Conservation (phyloP, 2,797 vertebrate genomes). For the Malacoctenus gilli region DNA sequence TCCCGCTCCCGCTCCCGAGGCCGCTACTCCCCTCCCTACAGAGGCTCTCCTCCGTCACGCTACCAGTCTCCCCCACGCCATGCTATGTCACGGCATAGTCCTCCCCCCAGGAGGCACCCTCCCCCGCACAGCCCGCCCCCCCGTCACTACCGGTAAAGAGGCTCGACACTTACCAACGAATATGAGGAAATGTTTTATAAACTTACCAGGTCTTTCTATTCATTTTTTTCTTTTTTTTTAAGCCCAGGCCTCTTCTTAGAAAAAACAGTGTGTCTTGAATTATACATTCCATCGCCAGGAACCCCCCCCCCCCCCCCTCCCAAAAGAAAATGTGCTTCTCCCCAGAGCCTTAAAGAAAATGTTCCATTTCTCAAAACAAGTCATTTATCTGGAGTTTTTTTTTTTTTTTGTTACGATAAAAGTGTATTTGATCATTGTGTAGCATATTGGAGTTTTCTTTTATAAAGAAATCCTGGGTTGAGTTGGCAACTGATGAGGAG, state of each 20-base stretch:
- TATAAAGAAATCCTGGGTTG: conserved; percentile 49
- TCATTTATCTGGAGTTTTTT: neutral
- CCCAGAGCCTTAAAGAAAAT: conserved; percentile 54
- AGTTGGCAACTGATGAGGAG: conserved; percentile 11
- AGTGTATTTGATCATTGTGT: conserved; percentile 13
- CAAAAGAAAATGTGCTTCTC: conserved; percentile 30
- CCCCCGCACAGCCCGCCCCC: conserved; percentile 81
- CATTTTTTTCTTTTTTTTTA: conserved; percentile 22
- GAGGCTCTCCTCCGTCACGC: conserved; percentile 86
- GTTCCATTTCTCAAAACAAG: too few relatives aligned
- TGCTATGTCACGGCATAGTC: conserved; percentile 81
- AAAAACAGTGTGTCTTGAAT: conserved; percentile 53
- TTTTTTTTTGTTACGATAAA: conserved; percentile 1
- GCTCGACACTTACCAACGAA: conserved; percentile 18
- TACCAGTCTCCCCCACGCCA: conserved; percentile 90
- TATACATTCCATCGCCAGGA: conserved; percentile 78
- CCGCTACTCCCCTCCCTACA: conserved; percentile 90
- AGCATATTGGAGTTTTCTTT: conserved; percentile 49
- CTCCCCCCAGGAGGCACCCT: conserved; percentile 77
- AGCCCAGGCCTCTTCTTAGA: conserved; percentile 39
- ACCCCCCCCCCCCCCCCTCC: conserved; percentile 6
- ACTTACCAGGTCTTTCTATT: too few relatives aligned
- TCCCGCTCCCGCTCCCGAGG: conserved; percentile 91
- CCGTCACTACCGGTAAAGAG: conserved; percentile 81
- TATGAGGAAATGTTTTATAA: conserved; percentile 30